Percentiles rank a stretch among this genome's conserved stretches.
phyloP scores from a whole-genome alignment of 2,113 vertebrate species.

The Acrocephalus kingi region DNA sequence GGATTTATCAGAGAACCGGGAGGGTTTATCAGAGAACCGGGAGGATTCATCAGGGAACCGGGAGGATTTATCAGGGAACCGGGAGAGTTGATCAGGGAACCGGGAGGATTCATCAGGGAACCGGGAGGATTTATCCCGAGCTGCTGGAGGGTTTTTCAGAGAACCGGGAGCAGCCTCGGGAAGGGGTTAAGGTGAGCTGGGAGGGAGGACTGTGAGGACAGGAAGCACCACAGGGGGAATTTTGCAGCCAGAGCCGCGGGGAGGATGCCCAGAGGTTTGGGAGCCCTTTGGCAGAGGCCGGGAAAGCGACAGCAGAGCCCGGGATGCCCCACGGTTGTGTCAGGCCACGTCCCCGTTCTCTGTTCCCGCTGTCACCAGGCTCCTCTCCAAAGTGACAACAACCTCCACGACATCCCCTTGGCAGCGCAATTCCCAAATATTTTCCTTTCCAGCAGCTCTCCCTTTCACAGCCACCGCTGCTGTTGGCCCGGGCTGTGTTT shows the following conservation, averaged over 20 bases:
- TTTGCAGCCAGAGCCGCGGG: not conserved
- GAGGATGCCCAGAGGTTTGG: not conserved
- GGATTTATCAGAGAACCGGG: not conserved
- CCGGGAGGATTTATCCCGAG: not conserved
- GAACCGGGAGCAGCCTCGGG: not conserved
- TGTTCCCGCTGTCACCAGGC: not conserved
- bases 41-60: not conserved
- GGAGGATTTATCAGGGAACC: not conserved
- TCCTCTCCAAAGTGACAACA: not conserved
- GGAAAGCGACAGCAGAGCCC: not conserved
- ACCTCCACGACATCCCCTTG: not conserved
- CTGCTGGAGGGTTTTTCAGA: not conserved
- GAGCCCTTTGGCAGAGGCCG: not conserved
- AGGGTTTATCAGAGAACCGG: not conserved
- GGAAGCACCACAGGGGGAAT: fast-evolving
- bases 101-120: not conserved
- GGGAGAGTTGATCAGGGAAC: not conserved
- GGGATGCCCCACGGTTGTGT: fast-evolving
- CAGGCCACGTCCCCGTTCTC: fast-evolving
- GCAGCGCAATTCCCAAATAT: not conserved
- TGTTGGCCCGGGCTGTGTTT: not conserved
- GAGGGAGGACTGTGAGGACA: not conserved
- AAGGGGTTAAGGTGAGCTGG: not conserved
- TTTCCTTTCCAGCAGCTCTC: not conserved
- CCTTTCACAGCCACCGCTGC: not conserved